Conservation (phyloP, 1,140 invertebrate species). For the Dendrolimus kikuchii region DNA sequence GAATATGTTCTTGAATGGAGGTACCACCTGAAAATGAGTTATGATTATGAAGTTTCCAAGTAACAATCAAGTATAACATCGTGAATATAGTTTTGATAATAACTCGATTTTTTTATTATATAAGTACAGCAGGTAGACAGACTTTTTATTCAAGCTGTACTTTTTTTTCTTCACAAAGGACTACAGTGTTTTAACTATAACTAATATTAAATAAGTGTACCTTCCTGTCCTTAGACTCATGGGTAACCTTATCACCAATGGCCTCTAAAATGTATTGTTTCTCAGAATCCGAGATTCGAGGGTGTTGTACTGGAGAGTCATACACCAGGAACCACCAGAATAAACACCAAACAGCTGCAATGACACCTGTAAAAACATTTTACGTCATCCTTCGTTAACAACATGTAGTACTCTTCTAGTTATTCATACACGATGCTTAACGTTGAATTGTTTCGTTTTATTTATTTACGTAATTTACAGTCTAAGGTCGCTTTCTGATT, state of each 20-base stretch:
- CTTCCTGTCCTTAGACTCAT: constrained; percentile 39
- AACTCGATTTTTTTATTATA: no score
- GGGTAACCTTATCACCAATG: constrained; percentile 59
- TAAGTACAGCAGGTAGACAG: no score
- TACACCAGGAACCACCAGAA: constrained; percentile 78
- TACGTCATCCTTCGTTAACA: neutral
- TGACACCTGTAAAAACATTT: constrained; percentile 51
- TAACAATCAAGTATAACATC: constrained; percentile 1
- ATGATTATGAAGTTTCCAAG: constrained; percentile 2
- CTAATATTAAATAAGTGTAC: constrained; percentile 12
- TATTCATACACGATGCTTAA: no score
- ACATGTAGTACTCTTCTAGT: no score
- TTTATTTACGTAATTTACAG: no score
- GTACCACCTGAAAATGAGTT: constrained; percentile 53
- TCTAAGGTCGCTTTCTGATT: no score
- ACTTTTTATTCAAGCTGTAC: no score
- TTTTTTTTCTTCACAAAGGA: no score
- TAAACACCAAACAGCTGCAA: constrained; percentile 75
- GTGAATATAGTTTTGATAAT: neutral
- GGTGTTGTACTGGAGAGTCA: constrained; percentile 83
- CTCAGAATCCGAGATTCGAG: constrained; percentile 83
- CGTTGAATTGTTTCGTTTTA: no score
- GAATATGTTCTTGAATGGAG: constrained; percentile 75
- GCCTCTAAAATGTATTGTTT: constrained; percentile 80
- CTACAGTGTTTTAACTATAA: no score